phyloP scores from a whole-genome alignment of 1,140 invertebrate genomes.

The Trichonephila clavata region DNA sequence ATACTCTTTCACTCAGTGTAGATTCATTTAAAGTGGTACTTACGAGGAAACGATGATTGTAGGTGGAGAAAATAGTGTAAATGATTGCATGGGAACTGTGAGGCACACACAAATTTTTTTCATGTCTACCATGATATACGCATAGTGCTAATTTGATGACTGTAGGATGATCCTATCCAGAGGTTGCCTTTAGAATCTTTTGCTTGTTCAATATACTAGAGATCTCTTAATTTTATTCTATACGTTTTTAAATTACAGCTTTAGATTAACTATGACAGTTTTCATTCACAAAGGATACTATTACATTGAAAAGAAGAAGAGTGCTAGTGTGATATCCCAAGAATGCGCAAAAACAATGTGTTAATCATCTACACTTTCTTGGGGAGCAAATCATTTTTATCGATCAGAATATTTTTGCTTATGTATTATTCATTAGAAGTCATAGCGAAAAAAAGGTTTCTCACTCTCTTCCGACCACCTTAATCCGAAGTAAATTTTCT shows the following conservation, averaged over 20 bases:
- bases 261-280: neutral
- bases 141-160: too few relatives aligned
- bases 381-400: constrained; percentile 6
- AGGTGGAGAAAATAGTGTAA: too few relatives aligned
- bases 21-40: too few relatives aligned
- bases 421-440: constrained; percentile 26
- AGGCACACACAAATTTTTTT: too few relatives aligned
- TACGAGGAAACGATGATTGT: too few relatives aligned
- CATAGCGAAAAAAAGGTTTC: neutral
- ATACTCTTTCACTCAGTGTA: too few relatives aligned
- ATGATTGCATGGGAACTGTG: too few relatives aligned
- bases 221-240: too few relatives aligned
- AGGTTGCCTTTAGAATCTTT: too few relatives aligned
- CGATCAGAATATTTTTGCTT: constrained; percentile 19
- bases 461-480: neutral
- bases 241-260: neutral
- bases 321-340: neutral
- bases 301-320: neutral
- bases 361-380: neutral
- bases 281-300: neutral
- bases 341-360: neutral
- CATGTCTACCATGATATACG: too few relatives aligned
- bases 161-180: too few relatives aligned
- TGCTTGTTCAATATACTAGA: too few relatives aligned
- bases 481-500: constrained; percentile 1